A percentile compares a stretch with the other conserved stretches of the same genome.
Conservation (phyloP, 2,888 invertebrate species). For the Ormyrus thymus region DNA sequence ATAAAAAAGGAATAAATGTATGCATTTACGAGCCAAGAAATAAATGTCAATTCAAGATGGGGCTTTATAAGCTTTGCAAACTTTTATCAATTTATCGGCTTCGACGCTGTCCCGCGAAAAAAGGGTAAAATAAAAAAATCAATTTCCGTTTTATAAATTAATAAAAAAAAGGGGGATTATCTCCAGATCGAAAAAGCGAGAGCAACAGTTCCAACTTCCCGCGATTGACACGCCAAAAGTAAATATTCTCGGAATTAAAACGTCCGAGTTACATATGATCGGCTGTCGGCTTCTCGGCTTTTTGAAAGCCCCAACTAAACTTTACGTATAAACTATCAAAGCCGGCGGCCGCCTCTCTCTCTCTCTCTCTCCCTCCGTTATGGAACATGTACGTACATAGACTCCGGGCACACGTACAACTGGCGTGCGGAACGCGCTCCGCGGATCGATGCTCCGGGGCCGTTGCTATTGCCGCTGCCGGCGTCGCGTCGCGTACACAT, state of each 20-base stretch:
- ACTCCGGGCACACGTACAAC: too few relatives aligned
- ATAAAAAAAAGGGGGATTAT: not conserved
- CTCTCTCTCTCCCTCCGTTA: not conserved
- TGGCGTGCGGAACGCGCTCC: not conserved
- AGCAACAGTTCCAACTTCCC: too few relatives aligned
- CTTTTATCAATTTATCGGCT: too few relatives aligned
- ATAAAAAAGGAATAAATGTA: not conserved
- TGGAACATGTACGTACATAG: too few relatives aligned
- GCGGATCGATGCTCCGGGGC: not conserved
- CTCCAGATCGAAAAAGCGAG: too few relatives aligned
- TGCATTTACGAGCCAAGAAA: too few relatives aligned
- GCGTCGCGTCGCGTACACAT: not conserved
- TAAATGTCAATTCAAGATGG: too few relatives aligned
- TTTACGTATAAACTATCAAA: constrained; percentile 6
- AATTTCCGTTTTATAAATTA: not conserved
- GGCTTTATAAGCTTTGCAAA: too few relatives aligned
- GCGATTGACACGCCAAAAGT: not conserved
- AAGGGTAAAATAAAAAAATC: too few relatives aligned
- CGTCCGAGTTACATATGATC: constrained; percentile 29
- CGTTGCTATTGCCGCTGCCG: not conserved
- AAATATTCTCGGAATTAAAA: constrained; percentile 14
- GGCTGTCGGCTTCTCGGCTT: not conserved
- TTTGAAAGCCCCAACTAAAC: constrained; percentile 3
- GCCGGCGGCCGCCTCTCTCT: not conserved
- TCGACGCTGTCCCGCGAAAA: too few relatives aligned